Evolutionary conservation across 2,797 vertebrate species (phyloP).

Genomic region (Rhadinocentrus ornatus): DNA sequence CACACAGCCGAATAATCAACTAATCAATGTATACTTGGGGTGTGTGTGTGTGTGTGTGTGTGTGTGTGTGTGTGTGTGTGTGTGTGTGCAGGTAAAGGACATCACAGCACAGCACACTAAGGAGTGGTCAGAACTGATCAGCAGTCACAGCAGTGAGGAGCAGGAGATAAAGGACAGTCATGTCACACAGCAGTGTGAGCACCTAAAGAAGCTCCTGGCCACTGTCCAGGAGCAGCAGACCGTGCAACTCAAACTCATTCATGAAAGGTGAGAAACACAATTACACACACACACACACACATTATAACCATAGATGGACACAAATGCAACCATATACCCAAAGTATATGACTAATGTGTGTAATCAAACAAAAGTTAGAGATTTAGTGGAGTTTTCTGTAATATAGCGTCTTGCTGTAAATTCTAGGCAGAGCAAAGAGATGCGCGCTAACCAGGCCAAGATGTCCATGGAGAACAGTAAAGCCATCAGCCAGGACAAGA

Average conservation of each 20-base stretch:
- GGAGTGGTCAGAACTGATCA: constrained; percentile 97
- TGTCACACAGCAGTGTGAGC: constrained; percentile 93
- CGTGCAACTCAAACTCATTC: constrained; percentile 92
- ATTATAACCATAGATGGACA: background rate
- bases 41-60: too few species aligned
- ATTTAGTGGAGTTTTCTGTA: background rate
- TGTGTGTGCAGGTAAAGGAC: constrained; percentile 89
- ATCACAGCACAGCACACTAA: constrained; percentile 97
- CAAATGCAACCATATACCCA: background rate
- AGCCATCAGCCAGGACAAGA: constrained; percentile 99
- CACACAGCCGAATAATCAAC: background rate
- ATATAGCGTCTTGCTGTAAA: constrained; percentile 2
- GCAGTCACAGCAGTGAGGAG: constrained; percentile 91
- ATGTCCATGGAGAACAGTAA: constrained; percentile 99
- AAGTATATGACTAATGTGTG: background rate
- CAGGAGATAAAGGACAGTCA: constrained; percentile 92
- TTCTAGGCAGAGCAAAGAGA: constrained; percentile 97
- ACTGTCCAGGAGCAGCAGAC: constrained; percentile 93
- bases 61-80: background rate
- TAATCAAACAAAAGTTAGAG: background rate
- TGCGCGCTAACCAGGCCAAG: constrained; percentile 98
- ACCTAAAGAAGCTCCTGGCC: constrained; percentile 91
- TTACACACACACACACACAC: background rate
- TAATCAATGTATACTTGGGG: background rate
- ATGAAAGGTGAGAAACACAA: constrained; percentile 87